phyloP scores from a whole-genome alignment of 2,888 invertebrate genomes.

The Neelides folsomi region DNA sequence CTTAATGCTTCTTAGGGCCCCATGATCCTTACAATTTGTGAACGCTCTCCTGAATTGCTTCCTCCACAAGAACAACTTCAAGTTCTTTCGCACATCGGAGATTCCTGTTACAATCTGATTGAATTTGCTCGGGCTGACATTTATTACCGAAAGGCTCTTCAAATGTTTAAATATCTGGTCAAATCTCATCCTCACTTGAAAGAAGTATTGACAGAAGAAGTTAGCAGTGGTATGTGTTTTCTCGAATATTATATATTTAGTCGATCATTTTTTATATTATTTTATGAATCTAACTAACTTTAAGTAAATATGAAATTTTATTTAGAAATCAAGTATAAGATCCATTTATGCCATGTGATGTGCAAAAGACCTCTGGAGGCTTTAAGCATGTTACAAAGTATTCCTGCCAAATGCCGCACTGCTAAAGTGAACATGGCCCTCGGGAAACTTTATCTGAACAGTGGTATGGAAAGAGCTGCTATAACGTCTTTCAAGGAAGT shows the following conservation, averaged over 20 bases:
- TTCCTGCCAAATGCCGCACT: slow-evolving; percentile 52
- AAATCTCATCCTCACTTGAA: slow-evolving; percentile 36
- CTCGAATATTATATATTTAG: too few species aligned
- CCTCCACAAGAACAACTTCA: slow-evolving; percentile 52
- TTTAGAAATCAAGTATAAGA: slow-evolving; percentile 56
- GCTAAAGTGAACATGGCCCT: slow-evolving; percentile 63
- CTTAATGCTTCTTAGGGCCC: slow-evolving; percentile 45
- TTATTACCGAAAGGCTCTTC: slow-evolving; percentile 51
- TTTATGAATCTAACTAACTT: background rate
- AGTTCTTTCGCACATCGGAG: slow-evolving; percentile 54
- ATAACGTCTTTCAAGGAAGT: slow-evolving; percentile 66
- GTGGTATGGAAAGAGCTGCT: slow-evolving; percentile 57
- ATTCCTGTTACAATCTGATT: slow-evolving; percentile 52
- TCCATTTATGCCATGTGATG: slow-evolving; percentile 55
- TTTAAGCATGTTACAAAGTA: slow-evolving; percentile 42
- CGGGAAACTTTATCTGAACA: slow-evolving; percentile 56
- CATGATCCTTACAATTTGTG: slow-evolving; percentile 50
- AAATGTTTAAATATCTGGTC: slow-evolving; percentile 50
- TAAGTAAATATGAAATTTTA: too few species aligned
- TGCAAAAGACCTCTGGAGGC: slow-evolving; percentile 52
- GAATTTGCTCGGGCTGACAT: slow-evolving; percentile 57
- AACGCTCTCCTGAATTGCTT: slow-evolving; percentile 51
- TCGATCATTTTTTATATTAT: too few species aligned
- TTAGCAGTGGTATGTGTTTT: slow-evolving; percentile 31
- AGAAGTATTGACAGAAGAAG: slow-evolving; percentile 46